Base-by-base conservation (phyloP, 2,113 vertebrate species). In the Rafetus swinhoei region DNA sequence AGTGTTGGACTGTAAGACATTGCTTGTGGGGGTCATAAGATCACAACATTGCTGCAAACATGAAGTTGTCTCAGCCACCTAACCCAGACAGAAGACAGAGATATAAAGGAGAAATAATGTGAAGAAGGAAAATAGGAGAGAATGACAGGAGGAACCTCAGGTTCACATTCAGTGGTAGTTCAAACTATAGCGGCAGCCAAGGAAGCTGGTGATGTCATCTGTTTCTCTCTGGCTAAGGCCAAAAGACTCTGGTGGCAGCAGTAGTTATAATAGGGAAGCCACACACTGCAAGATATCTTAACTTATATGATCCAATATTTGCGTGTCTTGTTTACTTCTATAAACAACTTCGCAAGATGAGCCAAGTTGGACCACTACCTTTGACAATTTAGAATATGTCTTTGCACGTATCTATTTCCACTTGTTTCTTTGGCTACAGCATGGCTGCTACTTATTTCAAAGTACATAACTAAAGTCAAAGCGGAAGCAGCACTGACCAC, bases 131-230 rank as follows among this genome's bases (percentile, higher is more conserved):
- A 77, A 77, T 50, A 7, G 9, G 45, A 25, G 39, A 39, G 74
- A 50, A 45, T 50, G 39, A 15, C 9, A 50, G 24, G 35, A 77
- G 24, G 39, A 50, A 77, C 74, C 35, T 45, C 39, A 50, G 10
- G 24, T 45, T 77, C 74, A 12, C 13, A 77, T 0, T 0, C 16
- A 93, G 91, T 35, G 35, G 94, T 87, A n/a, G 93, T 27, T 77
- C 39, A 94, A 96, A 95, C 72, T 81, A 56, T 88, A 96, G 45
- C 77, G 80, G 91, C 93, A 93, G 85, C 74, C 79, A 76, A 53
- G 86, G 83, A 81, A 92, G 85, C 81, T 1, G 7, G 18, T 53
- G 9, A 93, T 65, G 60, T 95, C 90, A 90, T 60, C 65, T 72
- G 85, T 96, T 97, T 95, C 93, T 86, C 69, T 80, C 45, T 59